Evolutionary conservation across 2,113 vertebrate genomes (phyloP).

Genomic region (Lanius collurio): DNA sequence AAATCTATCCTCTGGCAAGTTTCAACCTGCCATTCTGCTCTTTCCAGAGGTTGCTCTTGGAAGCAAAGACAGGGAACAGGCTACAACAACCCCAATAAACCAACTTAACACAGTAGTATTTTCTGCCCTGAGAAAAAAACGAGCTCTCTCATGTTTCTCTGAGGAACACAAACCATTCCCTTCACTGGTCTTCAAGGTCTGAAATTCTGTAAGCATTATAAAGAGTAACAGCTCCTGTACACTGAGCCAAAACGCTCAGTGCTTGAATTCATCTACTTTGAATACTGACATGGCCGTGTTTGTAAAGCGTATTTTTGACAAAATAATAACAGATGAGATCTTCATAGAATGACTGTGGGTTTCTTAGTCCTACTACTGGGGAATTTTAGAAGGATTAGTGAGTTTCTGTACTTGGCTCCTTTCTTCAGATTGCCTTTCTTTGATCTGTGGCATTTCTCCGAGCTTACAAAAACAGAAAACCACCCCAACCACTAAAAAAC

Average conservation of each 20-base stretch:
- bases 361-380: background rate
- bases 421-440: background rate
- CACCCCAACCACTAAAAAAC: background rate
- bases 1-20: background rate
- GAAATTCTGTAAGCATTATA: background rate
- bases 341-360: background rate
- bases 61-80: background rate
- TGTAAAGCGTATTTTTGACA: background rate
- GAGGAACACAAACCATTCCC: background rate
- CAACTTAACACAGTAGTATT: background rate
- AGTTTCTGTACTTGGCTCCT: background rate
- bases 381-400: background rate
- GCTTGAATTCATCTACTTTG: background rate
- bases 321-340: background rate
- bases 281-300: background rate
- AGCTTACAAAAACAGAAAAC: background rate
- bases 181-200: background rate
- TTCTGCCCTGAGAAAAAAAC: background rate
- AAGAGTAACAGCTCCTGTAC: background rate
- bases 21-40: background rate
- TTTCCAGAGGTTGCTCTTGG: background rate
- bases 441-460: background rate
- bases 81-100: background rate
- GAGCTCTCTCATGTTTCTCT: background rate
- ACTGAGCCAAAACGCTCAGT: background rate